Evolutionary conservation across 2,888 invertebrate species (phyloP), one percentile per base, ranked within the genome.

Genomic region (Hypena proboscidalis): DNA sequence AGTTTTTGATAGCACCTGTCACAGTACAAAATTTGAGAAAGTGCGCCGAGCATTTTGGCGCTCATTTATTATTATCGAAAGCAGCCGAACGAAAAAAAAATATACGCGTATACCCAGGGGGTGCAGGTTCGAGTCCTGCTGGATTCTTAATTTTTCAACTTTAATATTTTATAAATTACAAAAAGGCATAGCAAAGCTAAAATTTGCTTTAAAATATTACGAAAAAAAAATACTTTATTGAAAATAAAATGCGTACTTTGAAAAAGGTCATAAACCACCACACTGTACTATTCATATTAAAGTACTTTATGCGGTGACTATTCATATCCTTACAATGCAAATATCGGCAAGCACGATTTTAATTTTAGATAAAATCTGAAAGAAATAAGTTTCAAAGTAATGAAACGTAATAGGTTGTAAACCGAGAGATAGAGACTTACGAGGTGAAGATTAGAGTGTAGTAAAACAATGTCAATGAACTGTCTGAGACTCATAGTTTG

Each of bases 281-380:
- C 20, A 19, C 23, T 7, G 8, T 23, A 31, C 11, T 14, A 14
- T 32, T 21, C 26, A 33, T 33, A 22, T 27, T 22, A 22, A 8
- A 40, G 22, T 5, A 34, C 10, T 33, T 33, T 15, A 20, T 15
- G 30, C 10, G 42, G 33, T 42, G 19, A 31, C 31, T 10, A 26
- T 35, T 35, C 35, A 42, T 42, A 35, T 6, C 14, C n/a, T 10
- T 14, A 35, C 25, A 31, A 34, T 26, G 13, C 11, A 37, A 31
- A 43, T 57, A 52, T 48, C 44, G 44, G 44, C 48, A 45, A 46
- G 48, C 52, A 38, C 49, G 67, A 67, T 67, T 66, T 65, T 60
- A 67, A 66, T 66, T 67, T 66, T 56, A 66, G 66, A 64, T 66
- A 67, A 51, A 61, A 50, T 46, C 47, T 22, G 36, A 48, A 39